These are phyloP conservation scores for Eupithecia tripunctaria DNA, from an alignment of 2,888 invertebrate species.

Conservation along the genomic window DNA sequence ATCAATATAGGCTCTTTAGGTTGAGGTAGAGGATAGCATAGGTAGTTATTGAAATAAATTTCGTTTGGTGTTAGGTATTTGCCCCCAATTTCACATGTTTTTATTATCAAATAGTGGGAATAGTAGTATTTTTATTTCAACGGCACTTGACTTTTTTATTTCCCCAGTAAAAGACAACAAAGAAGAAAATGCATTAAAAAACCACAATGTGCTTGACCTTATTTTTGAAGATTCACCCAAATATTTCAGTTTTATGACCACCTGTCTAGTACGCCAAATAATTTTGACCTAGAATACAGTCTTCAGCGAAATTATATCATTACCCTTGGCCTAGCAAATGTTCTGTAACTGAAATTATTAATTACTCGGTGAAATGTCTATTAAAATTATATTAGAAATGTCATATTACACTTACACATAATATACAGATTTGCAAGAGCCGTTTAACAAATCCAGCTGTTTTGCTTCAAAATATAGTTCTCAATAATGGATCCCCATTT, in stretches of 20 bases:
- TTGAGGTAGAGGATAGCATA: too few species aligned
- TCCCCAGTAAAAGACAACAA: conserved; percentile 3
- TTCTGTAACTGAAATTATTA: conserved; percentile 32
- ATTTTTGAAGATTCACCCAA: conserved; percentile 10
- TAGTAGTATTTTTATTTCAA: conserved; percentile 8
- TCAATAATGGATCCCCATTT: too few species aligned
- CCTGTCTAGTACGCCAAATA: neutral
- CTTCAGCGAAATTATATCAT: conserved; percentile 25
- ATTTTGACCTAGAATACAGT: neutral
- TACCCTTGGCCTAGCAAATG: conserved; percentile 29
- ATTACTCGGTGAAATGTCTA: conserved; percentile 31
- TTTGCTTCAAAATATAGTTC: neutral
- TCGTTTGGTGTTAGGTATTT: neutral
- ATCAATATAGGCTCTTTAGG: too few species aligned
- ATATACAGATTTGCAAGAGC: neutral
- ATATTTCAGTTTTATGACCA: conserved; percentile 13
- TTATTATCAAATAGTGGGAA: neutral
- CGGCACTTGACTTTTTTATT: neutral
- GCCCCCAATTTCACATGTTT: neutral
- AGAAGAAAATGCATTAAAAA: conserved; percentile 2
- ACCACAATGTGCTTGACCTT: neutral
- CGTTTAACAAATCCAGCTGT: neutral
- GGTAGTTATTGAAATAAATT: neutral
- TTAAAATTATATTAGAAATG: neutral
- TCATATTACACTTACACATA: neutral